Evolutionary conservation across 2,113 vertebrate species (phyloP), one percentile per base, ranked within the genome.

Genomic region (Siniperca chuatsi): DNA sequence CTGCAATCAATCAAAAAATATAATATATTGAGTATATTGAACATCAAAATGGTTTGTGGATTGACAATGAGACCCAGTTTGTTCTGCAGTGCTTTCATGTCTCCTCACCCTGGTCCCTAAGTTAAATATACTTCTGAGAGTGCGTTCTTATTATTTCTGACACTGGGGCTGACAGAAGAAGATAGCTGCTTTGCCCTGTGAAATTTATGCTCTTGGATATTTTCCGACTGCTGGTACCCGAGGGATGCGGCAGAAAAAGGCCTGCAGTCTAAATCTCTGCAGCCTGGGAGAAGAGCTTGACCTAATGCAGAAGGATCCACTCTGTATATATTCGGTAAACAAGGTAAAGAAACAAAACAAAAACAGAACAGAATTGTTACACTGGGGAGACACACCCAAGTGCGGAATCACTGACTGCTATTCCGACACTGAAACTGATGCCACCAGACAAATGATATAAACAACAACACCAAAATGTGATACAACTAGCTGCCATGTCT

Each of bases 121-220:
- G 85, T 83, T 87, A 70, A 90, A 85, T 71, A 80, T 61, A 75
- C 77, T 62, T 78, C 60, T 84, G 66, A 79, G 70, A 70, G 62
- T 73, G 57, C 61, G 35, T 61, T 84, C 69, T 66, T 76, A 87
- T 89, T 90, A 87, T 82, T 88, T 80, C 50, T 76, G 67, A 79
- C 58, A 91, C 61, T 55, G 25, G 64, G 81, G 70, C 62, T 71
- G 83, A 91, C 83, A 88, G 79, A 84, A 78, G 50, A 75, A 77
- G 80, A 93, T 62, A 57, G 66, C 82, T 82, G 35, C 58, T 79
- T 62, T 58, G 62, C 33, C 64, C 58, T 73, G 54, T 75, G 61
- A 90, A 84, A 84, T 87, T 33, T 76, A 82, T 80, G 70, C 77
- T 84, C 0, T 0, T n/a, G 76, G 81, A 87, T 85, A 61, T 84